phyloP scores from a whole-genome alignment of 2,888 invertebrate species.

The Argyra leucocephala region DNA sequence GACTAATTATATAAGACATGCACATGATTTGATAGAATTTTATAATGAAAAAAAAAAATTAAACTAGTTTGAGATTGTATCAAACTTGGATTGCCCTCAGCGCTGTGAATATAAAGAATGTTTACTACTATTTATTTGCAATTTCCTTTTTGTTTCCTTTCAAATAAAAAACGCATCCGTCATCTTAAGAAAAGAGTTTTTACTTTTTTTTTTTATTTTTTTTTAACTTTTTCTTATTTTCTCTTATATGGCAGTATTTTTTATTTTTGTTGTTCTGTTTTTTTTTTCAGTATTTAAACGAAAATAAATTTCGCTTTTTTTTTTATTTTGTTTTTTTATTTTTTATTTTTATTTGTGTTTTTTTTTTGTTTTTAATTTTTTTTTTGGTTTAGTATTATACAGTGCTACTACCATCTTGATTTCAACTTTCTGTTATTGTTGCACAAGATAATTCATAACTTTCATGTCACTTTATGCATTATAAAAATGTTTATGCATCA shows the following conservation, averaged over 20 bases:
- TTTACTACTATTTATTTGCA: too few species aligned
- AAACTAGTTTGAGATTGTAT: too few species aligned
- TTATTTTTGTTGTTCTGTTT: background rate
- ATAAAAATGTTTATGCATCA: background rate
- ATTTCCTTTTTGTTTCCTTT: too few species aligned
- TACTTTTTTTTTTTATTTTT: background rate
- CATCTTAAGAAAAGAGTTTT: background rate
- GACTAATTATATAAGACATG: too few species aligned
- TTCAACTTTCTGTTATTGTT: background rate
- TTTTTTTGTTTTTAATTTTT: background rate
- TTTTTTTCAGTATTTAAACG: background rate
- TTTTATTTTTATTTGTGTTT: background rate
- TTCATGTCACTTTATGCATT: slow-evolving; percentile 1
- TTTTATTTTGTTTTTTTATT: background rate
- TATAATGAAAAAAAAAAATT: too few species aligned
- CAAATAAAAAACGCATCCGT: slow-evolving; percentile 2
- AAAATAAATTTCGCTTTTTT: background rate
- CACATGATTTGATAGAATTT: too few species aligned
- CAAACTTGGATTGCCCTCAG: too few species aligned
- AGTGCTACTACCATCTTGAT: background rate
- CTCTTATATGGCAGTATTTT: background rate
- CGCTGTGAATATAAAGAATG: too few species aligned
- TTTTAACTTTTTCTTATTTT: too few species aligned
- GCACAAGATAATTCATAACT: slow-evolving; percentile 1
- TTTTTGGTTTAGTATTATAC: background rate